phyloP scores from a whole-genome alignment of 30 jellyfish, hydroid and myxozoan genomes.

The Sanderia malayensis region DNA sequence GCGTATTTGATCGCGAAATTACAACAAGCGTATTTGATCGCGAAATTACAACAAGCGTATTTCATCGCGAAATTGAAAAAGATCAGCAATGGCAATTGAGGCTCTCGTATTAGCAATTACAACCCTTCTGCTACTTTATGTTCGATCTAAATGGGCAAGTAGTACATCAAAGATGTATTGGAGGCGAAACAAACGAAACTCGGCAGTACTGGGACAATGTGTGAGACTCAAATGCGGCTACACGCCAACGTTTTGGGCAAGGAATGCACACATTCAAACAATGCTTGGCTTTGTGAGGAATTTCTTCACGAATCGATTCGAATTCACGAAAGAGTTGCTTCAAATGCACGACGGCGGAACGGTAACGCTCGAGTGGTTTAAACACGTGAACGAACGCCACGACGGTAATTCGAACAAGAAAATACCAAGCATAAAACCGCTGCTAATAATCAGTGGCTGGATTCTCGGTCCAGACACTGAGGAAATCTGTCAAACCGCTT shows the following conservation, averaged over 20 bases:
- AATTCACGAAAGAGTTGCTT: constrained; percentile 35
- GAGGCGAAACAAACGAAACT: constrained; percentile 62
- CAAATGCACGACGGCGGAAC: constrained; percentile 70
- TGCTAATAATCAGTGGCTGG: constrained; percentile 38
- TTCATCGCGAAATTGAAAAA: too few species aligned
- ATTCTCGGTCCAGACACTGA: constrained; percentile 37
- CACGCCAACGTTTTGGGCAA: constrained; percentile 74
- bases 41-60: too few species aligned
- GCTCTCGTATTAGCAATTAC: constrained; percentile 5
- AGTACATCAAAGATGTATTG: constrained; percentile 49
- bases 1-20: too few species aligned
- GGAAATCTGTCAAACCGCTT: constrained; percentile 21
- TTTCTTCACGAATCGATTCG: constrained; percentile 24
- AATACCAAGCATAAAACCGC: constrained; percentile 25
- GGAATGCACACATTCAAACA: constrained; percentile 54
- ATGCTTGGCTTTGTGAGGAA: constrained; percentile 25
- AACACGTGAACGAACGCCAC: background rate
- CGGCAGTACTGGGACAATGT: constrained; percentile 38
- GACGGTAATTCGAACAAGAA: constrained; percentile 6
- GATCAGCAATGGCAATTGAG: constrained; percentile 52
- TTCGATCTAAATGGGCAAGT: constrained; percentile 24
- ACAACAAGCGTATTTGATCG: too few species aligned
- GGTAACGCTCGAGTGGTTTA: constrained; percentile 56
- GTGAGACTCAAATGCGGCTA: constrained; percentile 34
- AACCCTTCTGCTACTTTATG: constrained; percentile 6